Evolutionary conservation across 2,888 invertebrate genomes (phyloP).

Genomic region (Callimorpha dominula): DNA sequence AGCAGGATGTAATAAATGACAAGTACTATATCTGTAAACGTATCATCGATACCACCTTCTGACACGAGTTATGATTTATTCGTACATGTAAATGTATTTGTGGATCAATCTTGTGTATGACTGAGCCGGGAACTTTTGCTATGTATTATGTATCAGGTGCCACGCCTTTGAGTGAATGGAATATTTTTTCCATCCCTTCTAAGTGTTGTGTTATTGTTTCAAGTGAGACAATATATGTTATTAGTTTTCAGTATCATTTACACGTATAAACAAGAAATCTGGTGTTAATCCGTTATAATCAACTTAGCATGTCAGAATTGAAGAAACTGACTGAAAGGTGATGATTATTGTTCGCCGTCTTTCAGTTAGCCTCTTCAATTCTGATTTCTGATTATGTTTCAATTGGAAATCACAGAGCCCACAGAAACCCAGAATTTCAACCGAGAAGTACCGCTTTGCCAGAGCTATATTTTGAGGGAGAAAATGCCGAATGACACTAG

Average conservation of each 20-base stretch:
- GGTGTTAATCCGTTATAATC: too few relatives aligned
- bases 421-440: too few relatives aligned
- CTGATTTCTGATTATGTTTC: too few relatives aligned
- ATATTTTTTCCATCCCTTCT: conserved; percentile 39
- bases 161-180: conserved; percentile 29
- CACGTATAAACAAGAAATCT: too few relatives aligned
- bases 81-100: conserved; percentile 46
- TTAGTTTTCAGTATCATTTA: conserved; percentile 12
- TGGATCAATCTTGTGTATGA: conserved; percentile 49
- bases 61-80: conserved; percentile 15
- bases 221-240: conserved; percentile 31
- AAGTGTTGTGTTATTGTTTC: conserved; percentile 38
- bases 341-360: too few relatives aligned
- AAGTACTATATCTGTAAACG: not conserved
- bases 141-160: conserved; percentile 46
- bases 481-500: too few relatives aligned
- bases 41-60: not conserved
- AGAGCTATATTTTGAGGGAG: too few relatives aligned
- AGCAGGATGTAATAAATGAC: not conserved
- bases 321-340: too few relatives aligned
- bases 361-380: too few relatives aligned
- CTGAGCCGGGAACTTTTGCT: conserved; percentile 34
- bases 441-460: too few relatives aligned
- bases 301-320: too few relatives aligned
- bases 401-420: too few relatives aligned